These are phyloP conservation scores for Dicentrarchus labrax DNA, from an alignment of 2,113 vertebrate species.

Conservation along the genomic window DNA sequence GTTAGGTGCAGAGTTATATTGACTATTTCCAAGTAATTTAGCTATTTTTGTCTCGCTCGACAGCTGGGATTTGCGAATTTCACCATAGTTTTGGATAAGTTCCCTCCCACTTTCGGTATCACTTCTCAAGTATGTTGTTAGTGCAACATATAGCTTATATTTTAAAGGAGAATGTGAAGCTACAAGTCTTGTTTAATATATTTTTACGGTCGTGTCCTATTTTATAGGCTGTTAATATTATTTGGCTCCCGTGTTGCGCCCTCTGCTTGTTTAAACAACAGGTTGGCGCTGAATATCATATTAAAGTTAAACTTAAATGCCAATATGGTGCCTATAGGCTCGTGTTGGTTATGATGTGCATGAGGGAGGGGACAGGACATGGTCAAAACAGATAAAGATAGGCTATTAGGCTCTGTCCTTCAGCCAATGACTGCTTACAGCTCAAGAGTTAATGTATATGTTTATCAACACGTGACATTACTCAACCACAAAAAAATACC, in stretches of 20 bases:
- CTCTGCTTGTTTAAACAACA: conserved; percentile 1
- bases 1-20: conserved; percentile 2
- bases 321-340: not conserved
- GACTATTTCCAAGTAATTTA: not conserved
- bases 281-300: not conserved
- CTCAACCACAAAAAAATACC: not conserved
- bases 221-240: not conserved
- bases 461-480: conserved; percentile 21
- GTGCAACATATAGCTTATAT: not conserved
- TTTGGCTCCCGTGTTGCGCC: not conserved
- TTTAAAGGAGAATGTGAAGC: not conserved
- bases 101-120: conserved; percentile 21
- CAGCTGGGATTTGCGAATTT: not conserved
- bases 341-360: not conserved
- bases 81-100: not conserved
- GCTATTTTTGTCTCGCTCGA: not conserved
- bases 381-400: conserved; percentile 64
- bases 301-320: not conserved
- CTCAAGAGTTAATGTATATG: conserved; percentile 1
- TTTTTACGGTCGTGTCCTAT: rapidly evolving
- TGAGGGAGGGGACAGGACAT: conserved; percentile 60
- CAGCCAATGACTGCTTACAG: conserved; percentile 10
- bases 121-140: rapidly evolving
- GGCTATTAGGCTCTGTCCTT: conserved; percentile 4
- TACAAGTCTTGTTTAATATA: not conserved